Conservation (phyloP, 2,797 vertebrate genomes). For the Stomatorhinus walkeri region DNA sequence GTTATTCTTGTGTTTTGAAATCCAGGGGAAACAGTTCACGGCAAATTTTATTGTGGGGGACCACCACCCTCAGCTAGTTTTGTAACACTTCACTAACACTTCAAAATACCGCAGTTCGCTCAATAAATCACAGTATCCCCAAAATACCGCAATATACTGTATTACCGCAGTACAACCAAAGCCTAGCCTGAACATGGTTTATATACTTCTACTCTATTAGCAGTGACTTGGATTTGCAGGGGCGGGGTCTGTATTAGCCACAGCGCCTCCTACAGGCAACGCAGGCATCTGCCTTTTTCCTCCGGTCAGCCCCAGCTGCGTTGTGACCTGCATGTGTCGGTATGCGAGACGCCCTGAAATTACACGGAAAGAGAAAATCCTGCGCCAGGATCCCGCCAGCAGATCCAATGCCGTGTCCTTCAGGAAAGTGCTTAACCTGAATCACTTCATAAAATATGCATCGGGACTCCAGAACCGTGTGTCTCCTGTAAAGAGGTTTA, state of each 20-base stretch:
- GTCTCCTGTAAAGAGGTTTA: constrained; percentile 1
- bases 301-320: background rate
- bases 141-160: background rate
- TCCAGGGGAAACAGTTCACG: background rate
- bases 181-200: background rate
- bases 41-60: background rate
- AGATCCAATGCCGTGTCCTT: background rate
- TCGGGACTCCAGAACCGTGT: background rate
- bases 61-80: background rate
- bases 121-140: background rate
- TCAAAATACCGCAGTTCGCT: background rate
- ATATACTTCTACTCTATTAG: background rate
- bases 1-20: background rate
- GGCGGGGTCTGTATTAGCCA: background rate
- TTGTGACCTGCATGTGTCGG: background rate
- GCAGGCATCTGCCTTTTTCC: background rate
- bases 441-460: constrained; percentile 4
- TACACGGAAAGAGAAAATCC: background rate
- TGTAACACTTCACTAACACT: background rate
- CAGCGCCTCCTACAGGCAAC: background rate
- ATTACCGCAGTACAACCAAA: background rate
- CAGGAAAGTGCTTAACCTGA: background rate
- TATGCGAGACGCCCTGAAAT: background rate
- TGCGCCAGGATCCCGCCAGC: background rate
- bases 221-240: background rate